phyloP scores from a whole-genome alignment of 2,888 invertebrate genomes.

The Euspilapteryx auroguttella region DNA sequence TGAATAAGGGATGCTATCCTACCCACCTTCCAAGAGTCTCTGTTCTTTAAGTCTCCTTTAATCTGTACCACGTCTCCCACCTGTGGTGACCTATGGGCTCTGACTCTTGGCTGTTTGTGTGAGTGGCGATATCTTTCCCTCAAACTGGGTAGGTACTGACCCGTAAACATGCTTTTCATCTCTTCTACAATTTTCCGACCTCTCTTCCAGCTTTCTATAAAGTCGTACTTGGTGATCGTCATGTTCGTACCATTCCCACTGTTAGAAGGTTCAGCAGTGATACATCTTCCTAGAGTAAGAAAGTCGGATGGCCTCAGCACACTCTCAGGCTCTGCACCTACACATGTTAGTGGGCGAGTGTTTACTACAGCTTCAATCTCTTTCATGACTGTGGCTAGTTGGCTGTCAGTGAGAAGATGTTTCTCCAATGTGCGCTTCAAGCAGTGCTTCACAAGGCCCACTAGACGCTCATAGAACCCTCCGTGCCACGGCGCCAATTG shows the following conservation, averaged over 20 bases:
- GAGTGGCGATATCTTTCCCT: background rate
- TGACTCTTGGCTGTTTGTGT: constrained; percentile 2
- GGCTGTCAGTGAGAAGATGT: constrained; percentile 6
- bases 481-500: constrained; percentile 10
- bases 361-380: constrained; percentile 9
- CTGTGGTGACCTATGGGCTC: background rate
- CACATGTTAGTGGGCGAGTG: constrained; percentile 7
- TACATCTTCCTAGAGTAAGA: constrained; percentile 2
- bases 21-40: constrained; percentile 3
- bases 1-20: background rate
- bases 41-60: constrained; percentile 1
- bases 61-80: too few relatives aligned
- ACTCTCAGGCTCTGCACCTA: constrained; percentile 6
- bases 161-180: background rate
- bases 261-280: background rate
- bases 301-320: constrained; percentile 7
- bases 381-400: too few relatives aligned
- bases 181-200: constrained; percentile 2
- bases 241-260: background rate
- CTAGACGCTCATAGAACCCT: too few relatives aligned
- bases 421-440: constrained; percentile 7
- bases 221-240: background rate
- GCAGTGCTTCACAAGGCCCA: constrained; percentile 8
- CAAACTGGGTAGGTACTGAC: constrained; percentile 1
- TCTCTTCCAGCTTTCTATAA: constrained; percentile 2